Evolutionary conservation across 2,888 invertebrate genomes (phyloP).

Genomic region (Macrosoma leucophasiata): DNA sequence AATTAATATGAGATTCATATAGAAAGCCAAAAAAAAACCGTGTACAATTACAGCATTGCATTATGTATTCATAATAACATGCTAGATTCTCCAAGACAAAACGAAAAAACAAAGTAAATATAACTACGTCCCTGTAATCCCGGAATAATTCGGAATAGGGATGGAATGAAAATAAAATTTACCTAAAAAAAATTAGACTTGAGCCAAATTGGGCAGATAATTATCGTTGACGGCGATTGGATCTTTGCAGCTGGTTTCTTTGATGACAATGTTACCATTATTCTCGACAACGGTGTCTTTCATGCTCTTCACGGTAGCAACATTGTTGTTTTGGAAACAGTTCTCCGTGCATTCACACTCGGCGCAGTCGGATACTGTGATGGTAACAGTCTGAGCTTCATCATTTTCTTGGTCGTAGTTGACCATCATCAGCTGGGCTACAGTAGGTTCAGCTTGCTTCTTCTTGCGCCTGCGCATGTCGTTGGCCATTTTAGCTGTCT

Average conservation of each 20-base stretch:
- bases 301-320: conserved; percentile 19
- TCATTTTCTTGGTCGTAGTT: conserved; percentile 28
- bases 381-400: conserved; percentile 25
- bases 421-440: conserved; percentile 34
- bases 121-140: no score
- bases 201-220: conserved; percentile 36
- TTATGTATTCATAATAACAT: no score
- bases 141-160: no score
- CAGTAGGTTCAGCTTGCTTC: conserved; percentile 23
- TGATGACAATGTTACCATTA: conserved; percentile 46
- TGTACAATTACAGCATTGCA: no score
- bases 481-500: conserved; percentile 14
- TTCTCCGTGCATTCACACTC: conserved; percentile 28
- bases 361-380: conserved; percentile 27
- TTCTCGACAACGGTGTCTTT: conserved; percentile 41
- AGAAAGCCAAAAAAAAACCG: no score
- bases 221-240: conserved; percentile 30
- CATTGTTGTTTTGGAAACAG: conserved; percentile 39
- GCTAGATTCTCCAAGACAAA: no score
- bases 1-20: no score
- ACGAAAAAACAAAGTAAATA: no score
- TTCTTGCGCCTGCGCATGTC: conserved; percentile 34
- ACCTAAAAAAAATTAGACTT: conserved; percentile 41
- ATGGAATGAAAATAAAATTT: no score
- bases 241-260: conserved; percentile 21